phyloP scores from a whole-genome alignment of 1,140 invertebrate species.

The Anadara kagoshimensis region DNA sequence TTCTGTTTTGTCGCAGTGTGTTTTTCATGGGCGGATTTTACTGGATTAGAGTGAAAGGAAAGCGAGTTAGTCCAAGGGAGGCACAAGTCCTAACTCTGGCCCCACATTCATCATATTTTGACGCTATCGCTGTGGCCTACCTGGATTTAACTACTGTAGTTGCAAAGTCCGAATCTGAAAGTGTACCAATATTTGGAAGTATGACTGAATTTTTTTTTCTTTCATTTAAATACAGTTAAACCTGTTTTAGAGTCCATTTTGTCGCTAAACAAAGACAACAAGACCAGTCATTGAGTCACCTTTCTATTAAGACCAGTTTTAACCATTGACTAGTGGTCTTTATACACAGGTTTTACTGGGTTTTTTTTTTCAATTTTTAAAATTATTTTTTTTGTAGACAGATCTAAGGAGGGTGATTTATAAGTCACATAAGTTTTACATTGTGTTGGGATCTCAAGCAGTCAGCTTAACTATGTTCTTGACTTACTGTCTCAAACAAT shows the following conservation, averaged over 20 bases:
- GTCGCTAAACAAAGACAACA: neutral
- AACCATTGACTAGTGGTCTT: no score
- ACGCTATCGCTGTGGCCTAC: constrained; percentile 84
- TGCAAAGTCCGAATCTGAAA: constrained; percentile 86
- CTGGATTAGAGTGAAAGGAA: constrained; percentile 82
- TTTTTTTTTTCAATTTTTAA: no score
- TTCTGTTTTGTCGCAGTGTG: constrained; percentile 77
- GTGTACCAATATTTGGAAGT: constrained; percentile 92
- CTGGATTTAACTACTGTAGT: constrained; percentile 90
- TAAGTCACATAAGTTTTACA: no score
- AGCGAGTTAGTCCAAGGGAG: constrained; percentile 79
- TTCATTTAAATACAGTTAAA: constrained; percentile 3
- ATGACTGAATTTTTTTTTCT: constrained; percentile 64
- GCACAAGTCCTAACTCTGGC: constrained; percentile 91
- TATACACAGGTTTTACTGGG: no score
- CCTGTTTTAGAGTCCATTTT: neutral
- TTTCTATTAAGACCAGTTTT: neutral
- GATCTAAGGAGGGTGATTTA: no score
- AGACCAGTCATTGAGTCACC: neutral
- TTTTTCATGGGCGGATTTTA: constrained; percentile 89
- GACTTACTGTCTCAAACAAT: no score
- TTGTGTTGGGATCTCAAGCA: no score
- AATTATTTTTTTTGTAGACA: no score
- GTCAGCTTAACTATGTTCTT: no score
- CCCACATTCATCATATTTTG: constrained; percentile 93